A percentile compares a stretch with the other conserved stretches of the same genome.
Conservation (phyloP, 2,888 invertebrate genomes). For the Synergus laeviventris region DNA sequence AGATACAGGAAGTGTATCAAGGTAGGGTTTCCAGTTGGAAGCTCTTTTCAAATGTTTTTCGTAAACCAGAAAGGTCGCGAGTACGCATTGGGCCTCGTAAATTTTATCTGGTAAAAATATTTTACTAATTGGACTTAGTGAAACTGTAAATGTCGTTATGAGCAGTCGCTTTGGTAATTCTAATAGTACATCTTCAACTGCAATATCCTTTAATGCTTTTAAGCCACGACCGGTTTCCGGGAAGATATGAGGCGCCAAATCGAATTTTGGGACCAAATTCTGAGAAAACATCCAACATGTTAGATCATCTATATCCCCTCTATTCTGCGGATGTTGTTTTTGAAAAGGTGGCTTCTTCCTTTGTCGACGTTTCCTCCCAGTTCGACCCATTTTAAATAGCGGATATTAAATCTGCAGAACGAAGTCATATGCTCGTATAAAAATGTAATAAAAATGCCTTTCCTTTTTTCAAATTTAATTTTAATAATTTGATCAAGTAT, state of each 20-base stretch:
- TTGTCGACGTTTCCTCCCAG: constrained; percentile 63
- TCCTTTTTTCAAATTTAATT: not conserved
- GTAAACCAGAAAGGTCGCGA: constrained; percentile 85
- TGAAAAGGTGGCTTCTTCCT: constrained; percentile 56
- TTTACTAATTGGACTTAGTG: constrained; percentile 62
- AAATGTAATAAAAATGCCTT: not conserved
- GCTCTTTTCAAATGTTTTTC: constrained; percentile 79
- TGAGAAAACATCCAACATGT: constrained; percentile 64
- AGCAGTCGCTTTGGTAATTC: constrained; percentile 78
- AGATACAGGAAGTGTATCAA: constrained; percentile 82
- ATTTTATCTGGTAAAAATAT: constrained; percentile 56
- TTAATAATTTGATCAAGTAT: not conserved
- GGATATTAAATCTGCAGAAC: constrained; percentile 30
- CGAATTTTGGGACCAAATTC: constrained; percentile 57
- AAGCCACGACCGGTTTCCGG: constrained; percentile 86
- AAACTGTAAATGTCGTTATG: constrained; percentile 76
- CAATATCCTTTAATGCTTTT: constrained; percentile 74
- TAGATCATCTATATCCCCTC: constrained; percentile 50
- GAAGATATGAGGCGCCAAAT: constrained; percentile 76
- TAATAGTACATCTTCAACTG: constrained; percentile 77
- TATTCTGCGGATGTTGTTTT: constrained; percentile 8
- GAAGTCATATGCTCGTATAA: not conserved
- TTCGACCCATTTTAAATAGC: constrained; percentile 65
- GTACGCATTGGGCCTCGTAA: constrained; percentile 81
- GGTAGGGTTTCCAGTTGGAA: constrained; percentile 82